Percentiles rank a stretch among this genome's conserved stretches.
Evolutionary conservation across 2,888 invertebrate species (phyloP).

Genomic region (Lasiommata megera): DNA sequence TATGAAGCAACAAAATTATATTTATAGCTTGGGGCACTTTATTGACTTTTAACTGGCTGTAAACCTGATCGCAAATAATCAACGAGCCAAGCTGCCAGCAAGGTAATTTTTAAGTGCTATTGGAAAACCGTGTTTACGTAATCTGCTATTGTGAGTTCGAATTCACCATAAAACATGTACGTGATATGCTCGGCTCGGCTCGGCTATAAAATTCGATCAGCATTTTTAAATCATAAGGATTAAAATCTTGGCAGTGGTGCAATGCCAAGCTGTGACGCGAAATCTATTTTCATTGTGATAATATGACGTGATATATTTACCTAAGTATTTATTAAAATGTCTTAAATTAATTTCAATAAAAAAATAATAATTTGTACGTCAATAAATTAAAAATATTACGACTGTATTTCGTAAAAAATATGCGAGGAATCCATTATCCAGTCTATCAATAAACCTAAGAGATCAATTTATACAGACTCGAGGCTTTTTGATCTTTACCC

Average conservation of each 20-base stretch:
- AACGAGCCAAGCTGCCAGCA: too few species aligned
- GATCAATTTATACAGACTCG: not conserved
- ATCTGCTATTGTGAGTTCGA: too few species aligned
- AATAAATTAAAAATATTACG: not conserved
- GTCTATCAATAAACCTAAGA: not conserved
- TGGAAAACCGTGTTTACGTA: too few species aligned
- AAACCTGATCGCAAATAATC: too few species aligned
- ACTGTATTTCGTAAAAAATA: slow-evolving; percentile 1
- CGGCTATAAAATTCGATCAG: not conserved
- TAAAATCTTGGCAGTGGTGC: slow-evolving; percentile 22
- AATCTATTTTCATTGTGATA: slow-evolving; percentile 29
- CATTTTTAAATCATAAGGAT: slow-evolving; percentile 2
- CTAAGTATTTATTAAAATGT: slow-evolving; percentile 2
- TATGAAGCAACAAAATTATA: not conserved
- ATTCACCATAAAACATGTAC: too few species aligned
- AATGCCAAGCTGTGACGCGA: slow-evolving; percentile 25
- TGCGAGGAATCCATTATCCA: not conserved
- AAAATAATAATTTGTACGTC: not conserved
- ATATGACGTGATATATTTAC: slow-evolving; percentile 23
- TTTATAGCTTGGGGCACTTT: too few species aligned
- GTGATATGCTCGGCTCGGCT: not conserved
- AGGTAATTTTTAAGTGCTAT: too few species aligned
- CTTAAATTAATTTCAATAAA: slow-evolving; percentile 3
- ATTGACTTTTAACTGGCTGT: too few species aligned
- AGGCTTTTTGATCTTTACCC: not conserved